These are phyloP conservation scores for Ptilonorhynchus violaceus DNA, from an alignment of 2,113 vertebrate species.

Conservation along the genomic window DNA sequence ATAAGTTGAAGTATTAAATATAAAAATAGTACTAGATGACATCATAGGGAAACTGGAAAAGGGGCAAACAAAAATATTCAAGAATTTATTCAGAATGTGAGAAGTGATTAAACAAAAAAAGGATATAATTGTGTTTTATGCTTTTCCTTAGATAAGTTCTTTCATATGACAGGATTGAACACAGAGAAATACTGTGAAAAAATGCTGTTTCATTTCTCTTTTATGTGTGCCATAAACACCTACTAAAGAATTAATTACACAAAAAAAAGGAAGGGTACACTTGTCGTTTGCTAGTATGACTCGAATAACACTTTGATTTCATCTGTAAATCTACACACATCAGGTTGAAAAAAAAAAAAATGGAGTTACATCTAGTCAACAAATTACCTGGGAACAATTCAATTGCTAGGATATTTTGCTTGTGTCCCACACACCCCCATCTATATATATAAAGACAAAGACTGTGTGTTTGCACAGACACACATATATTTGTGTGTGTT, in stretches of 20 bases:
- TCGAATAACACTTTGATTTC: not conserved
- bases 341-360: rapidly evolving
- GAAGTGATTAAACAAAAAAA: not conserved
- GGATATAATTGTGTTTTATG: not conserved
- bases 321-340: not conserved
- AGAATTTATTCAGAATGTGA: not conserved
- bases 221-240: not conserved
- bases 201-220: not conserved
- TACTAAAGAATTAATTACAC: not conserved
- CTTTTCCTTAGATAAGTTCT: not conserved
- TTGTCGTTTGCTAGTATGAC: not conserved
- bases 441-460: not conserved
- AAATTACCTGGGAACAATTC: not conserved
- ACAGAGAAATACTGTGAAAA: not conserved
- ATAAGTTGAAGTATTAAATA: not conserved
- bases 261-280: not conserved
- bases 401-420: not conserved
- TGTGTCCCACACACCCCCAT: rapidly evolving
- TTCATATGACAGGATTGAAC: not conserved
- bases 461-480: not conserved
- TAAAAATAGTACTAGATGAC: not conserved
- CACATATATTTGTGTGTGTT: not conserved
- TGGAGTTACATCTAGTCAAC: not conserved
- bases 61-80: not conserved
- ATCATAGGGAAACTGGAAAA: not conserved